phyloP scores from a whole-genome alignment of 2,797 vertebrate genomes.

The Muraenolepis orangiensis region DNA sequence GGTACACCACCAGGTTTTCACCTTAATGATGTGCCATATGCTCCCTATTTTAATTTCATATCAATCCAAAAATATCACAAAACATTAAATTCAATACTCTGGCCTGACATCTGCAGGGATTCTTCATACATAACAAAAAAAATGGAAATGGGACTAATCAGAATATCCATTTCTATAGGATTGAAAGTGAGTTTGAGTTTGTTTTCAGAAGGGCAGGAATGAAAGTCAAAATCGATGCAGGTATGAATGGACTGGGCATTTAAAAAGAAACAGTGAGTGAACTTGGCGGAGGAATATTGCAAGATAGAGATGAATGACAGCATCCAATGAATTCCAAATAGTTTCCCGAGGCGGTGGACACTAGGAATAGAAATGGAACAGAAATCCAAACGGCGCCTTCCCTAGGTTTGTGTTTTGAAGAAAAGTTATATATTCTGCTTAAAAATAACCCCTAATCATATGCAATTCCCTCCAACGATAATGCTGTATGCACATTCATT shows the following conservation, averaged over 20 bases:
- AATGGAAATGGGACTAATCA: not conserved
- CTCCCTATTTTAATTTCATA: too few relatives aligned
- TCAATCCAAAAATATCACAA: too few relatives aligned
- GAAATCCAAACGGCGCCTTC: not conserved
- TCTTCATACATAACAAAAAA: not conserved
- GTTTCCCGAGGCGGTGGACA: not conserved
- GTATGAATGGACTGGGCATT: not conserved
- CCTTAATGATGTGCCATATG: too few relatives aligned
- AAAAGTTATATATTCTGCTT: not conserved
- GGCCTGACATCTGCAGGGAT: not conserved
- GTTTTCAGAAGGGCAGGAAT: not conserved
- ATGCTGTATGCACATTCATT: not conserved
- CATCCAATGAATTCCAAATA: not conserved
- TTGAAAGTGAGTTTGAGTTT: not conserved
- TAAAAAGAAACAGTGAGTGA: not conserved
- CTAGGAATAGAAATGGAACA: not conserved
- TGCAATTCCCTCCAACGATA: not conserved
- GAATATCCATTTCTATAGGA: not conserved
- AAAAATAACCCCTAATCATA: not conserved
- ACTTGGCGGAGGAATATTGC: constrained; percentile 3
- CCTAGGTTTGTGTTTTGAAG: not conserved
- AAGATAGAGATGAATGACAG: constrained; percentile 2
- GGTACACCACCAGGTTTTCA: too few relatives aligned
- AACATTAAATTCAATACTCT: too few relatives aligned
- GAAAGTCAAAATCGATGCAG: not conserved